phyloP scores from a whole-genome alignment of 2,888 invertebrate species.

The Apomyelois bistriatella region DNA sequence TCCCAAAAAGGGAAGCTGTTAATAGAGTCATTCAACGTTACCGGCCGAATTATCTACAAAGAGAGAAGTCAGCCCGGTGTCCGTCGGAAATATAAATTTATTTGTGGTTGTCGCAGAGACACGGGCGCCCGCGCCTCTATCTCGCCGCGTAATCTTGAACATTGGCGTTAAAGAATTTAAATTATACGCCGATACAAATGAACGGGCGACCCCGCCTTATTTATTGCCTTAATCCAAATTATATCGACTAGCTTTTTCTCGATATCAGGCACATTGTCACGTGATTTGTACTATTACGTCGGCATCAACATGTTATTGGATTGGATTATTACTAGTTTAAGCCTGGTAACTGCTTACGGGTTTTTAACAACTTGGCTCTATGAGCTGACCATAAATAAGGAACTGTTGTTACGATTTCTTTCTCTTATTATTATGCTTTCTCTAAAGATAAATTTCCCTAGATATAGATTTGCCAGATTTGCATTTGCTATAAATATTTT shows the following conservation, averaged over 20 bases:
- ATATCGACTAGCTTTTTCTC: constrained; percentile 71
- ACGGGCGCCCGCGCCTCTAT: constrained; percentile 76
- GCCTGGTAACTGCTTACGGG: constrained; percentile 26
- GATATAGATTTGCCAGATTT: not conserved
- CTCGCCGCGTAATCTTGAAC: constrained; percentile 77
- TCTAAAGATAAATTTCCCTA: constrained; percentile 2
- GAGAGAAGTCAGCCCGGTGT: constrained; percentile 66
- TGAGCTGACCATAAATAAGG: constrained; percentile 11
- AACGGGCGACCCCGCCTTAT: constrained; percentile 72
- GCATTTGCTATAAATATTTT: constrained; percentile 5
- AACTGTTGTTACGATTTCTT: constrained; percentile 5
- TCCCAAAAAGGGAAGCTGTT: constrained; percentile 80
- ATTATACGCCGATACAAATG: constrained; percentile 79
- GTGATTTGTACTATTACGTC: constrained; percentile 57
- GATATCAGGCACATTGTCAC: constrained; percentile 60
- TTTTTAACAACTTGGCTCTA: constrained; percentile 24
- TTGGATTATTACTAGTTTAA: constrained; percentile 32
- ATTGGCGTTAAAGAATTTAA: constrained; percentile 81
- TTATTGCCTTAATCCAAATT: constrained; percentile 77
- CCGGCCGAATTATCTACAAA: constrained; percentile 79
- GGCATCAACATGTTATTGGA: constrained; percentile 36
- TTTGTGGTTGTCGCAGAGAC: constrained; percentile 72
- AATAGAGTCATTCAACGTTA: constrained; percentile 80
- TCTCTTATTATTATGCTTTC: constrained; percentile 5
- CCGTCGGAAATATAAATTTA: constrained; percentile 79